Conservation (phyloP, 2,113 vertebrate species). For the Prionailurus viverrinus region DNA sequence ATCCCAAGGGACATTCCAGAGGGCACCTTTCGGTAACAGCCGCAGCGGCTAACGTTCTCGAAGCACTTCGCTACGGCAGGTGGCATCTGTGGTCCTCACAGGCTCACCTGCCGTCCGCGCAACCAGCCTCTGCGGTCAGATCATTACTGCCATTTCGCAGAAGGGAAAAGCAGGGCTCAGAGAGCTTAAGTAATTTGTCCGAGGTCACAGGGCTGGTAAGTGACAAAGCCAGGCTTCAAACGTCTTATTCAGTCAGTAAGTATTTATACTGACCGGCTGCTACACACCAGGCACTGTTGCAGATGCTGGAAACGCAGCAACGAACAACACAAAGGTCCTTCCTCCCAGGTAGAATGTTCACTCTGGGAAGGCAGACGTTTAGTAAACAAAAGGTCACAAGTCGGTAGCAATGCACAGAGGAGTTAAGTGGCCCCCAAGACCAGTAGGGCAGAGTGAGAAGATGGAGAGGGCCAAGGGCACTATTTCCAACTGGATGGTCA, state of each 20-base stretch:
- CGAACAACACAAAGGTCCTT: neutral
- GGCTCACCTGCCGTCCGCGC: neutral
- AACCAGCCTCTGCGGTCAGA: neutral
- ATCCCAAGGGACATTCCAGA: neutral
- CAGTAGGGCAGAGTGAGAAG: neutral
- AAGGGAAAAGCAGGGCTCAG: neutral
- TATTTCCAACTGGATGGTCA: neutral
- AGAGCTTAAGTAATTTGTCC: neutral
- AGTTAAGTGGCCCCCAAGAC: neutral
- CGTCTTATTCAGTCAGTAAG: neutral
- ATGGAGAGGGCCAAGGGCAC: neutral
- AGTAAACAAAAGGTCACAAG: rapidly evolving
- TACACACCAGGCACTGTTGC: neutral
- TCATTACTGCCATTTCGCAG: neutral
- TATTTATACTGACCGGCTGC: neutral
- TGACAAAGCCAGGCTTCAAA: neutral
- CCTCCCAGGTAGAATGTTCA: neutral
- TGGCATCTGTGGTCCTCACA: neutral
- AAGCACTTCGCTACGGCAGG: rapidly evolving
- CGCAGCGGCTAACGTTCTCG: rapidly evolving
- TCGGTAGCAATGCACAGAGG: rapidly evolving
- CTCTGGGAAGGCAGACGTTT: too few species aligned
- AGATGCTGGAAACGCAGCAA: neutral
- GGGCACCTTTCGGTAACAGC: neutral
- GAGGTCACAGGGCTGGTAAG: neutral